A percentile compares a stretch with the other conserved stretches of the same genome.
These are phyloP conservation scores for Ostrea edulis DNA, from an alignment of 1,140 invertebrate species.

Conservation along the genomic window DNA sequence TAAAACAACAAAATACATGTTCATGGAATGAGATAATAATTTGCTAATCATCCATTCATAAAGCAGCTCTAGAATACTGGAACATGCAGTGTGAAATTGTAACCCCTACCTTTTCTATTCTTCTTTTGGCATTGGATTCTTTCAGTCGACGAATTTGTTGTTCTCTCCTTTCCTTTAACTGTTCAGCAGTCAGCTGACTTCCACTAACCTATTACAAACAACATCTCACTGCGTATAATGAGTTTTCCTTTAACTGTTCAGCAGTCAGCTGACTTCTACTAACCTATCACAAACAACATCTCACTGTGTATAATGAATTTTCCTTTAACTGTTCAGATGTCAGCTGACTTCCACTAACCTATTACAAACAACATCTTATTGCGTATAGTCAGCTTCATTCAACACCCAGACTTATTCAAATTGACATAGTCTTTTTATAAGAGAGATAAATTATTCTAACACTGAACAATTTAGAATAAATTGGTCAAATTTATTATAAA, in stretches of 20 bases:
- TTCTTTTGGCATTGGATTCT: conserved; percentile 70
- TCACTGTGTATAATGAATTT: conserved; percentile 73
- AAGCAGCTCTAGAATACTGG: no score
- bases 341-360: conserved; percentile 80
- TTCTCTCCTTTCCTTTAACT: conserved; percentile 91
- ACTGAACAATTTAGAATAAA: no score
- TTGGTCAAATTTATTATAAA: no score
- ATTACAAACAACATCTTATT: neutral
- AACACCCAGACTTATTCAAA: no score
- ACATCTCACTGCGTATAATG: no score
- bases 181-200: conserved; percentile 83
- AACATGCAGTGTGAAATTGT: no score
- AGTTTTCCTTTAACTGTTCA: conserved; percentile 91
- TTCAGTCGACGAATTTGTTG: conserved; percentile 88
- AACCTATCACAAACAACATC: conserved; percentile 45
- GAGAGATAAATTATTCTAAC: no score
- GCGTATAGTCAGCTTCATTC: conserved; percentile 74
- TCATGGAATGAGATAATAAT: no score
- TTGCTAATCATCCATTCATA: no score
- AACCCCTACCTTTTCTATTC: conserved; percentile 71
- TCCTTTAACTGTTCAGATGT: conserved; percentile 90
- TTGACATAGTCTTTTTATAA: no score
- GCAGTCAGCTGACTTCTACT: conserved; percentile 80
- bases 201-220: conserved; percentile 73
- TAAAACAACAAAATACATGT: no score